Evolutionary conservation across 2,888 invertebrate species (phyloP).

Genomic region (Notocelia uddmanniana): DNA sequence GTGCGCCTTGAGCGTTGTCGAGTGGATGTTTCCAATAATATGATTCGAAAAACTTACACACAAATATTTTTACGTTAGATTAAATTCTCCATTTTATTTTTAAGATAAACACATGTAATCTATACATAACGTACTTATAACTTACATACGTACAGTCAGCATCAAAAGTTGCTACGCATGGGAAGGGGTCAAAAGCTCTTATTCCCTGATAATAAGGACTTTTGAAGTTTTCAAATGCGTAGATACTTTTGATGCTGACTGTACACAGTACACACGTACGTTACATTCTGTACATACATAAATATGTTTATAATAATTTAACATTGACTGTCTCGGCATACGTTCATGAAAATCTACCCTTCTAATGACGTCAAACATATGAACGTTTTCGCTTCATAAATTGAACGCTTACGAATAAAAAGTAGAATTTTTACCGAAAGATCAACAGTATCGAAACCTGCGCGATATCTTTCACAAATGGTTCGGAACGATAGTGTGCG

Average conservation of each 20-base stretch:
- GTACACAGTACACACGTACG: too few relatives aligned
- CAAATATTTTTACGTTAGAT: neutral
- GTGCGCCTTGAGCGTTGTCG: slow-evolving; percentile 1
- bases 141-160: too few relatives aligned
- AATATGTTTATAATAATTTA: too few relatives aligned
- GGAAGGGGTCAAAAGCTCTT: too few relatives aligned
- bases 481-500: slow-evolving; percentile 59
- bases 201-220: too few relatives aligned
- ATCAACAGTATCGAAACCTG: slow-evolving; percentile 42
- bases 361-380: neutral
- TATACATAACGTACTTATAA: too few relatives aligned
- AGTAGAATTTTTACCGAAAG: slow-evolving; percentile 13
- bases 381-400: neutral
- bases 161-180: too few relatives aligned
- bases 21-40: neutral
- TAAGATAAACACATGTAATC: too few relatives aligned
- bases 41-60: neutral
- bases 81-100: too few relatives aligned
- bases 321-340: neutral
- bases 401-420: neutral
- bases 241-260: too few relatives aligned
- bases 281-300: neutral
- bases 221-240: too few relatives aligned
- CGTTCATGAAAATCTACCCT: neutral
- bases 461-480: slow-evolving; percentile 52